Percentiles rank a stretch among this genome's conserved stretches.
These are phyloP conservation scores for Heliconius sara DNA, from an alignment of 2,888 invertebrate genomes.

Conservation along the genomic window DNA sequence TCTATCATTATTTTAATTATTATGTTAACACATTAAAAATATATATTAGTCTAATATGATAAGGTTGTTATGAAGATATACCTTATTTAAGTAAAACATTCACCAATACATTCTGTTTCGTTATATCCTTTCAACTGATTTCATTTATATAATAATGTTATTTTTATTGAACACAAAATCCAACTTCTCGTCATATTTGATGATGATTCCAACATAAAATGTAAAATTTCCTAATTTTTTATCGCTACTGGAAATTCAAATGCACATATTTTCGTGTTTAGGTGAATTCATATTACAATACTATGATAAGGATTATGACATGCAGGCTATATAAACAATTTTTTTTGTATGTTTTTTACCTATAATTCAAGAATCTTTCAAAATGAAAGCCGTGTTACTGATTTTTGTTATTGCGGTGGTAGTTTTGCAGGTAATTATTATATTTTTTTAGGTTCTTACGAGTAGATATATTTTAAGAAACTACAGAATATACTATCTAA, in stretches of 20 bases:
- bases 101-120: neutral
- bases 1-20: too few species aligned
- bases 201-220: neutral
- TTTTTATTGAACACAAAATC: neutral
- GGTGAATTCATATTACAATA: constrained; percentile 20
- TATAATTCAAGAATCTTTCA: constrained; percentile 18
- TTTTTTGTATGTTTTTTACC: neutral
- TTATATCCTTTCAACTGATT: neutral
- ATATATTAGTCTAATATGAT: too few species aligned
- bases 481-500: neutral
- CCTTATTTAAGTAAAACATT: too few species aligned
- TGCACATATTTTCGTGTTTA: constrained; percentile 2
- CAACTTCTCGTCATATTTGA: neutral
- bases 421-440: constrained; percentile 56
- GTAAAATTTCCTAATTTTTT: constrained; percentile 1
- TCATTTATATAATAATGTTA: neutral
- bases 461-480: neutral
- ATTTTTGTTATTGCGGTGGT: constrained; percentile 54
- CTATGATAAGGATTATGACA: constrained; percentile 37
- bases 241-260: neutral
- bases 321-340: constrained; percentile 29
- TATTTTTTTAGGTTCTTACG: neutral
- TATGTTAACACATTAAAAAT: too few species aligned
- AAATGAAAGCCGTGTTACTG: constrained; percentile 59
- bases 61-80: too few species aligned